phyloP scores from a whole-genome alignment of 2,888 invertebrate genomes.

The Silvanus unidentatus region DNA sequence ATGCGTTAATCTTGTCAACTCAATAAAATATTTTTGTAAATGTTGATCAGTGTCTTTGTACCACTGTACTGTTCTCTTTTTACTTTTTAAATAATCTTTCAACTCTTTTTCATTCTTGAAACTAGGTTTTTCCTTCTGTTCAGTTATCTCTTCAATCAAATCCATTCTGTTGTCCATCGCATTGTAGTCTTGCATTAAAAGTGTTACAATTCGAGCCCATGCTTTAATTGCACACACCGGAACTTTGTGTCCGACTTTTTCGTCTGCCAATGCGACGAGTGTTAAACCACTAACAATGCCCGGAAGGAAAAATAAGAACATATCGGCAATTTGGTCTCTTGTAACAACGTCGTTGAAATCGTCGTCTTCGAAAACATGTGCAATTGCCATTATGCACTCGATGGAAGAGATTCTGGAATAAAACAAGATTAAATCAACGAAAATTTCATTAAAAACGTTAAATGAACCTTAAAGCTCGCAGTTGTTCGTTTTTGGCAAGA shows the following conservation, averaged over 20 bases:
- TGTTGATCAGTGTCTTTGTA: conserved; percentile 54
- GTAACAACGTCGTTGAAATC: conserved; percentile 50
- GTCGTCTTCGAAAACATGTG: conserved; percentile 53
- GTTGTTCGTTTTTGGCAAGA: conserved; percentile 61
- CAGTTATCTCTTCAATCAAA: neutral
- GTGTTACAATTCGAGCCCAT: conserved; percentile 44
- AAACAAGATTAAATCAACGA: conserved; percentile 8
- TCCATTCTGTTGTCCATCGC: neutral
- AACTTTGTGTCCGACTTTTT: conserved; percentile 58
- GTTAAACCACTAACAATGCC: conserved; percentile 57
- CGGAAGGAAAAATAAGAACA: conserved; percentile 58
- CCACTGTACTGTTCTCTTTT: conserved; percentile 52
- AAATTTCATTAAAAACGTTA: too few species aligned
- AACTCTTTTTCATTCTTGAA: conserved; percentile 34
- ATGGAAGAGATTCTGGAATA: conserved; percentile 48
- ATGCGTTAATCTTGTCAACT: conserved; percentile 51
- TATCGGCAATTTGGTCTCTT: conserved; percentile 51
- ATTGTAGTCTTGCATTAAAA: conserved; percentile 48
- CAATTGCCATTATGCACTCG: conserved; percentile 58
- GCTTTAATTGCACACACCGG: conserved; percentile 48
- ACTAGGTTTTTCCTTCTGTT: neutral
- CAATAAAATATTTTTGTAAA: conserved; percentile 48
- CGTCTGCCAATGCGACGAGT: conserved; percentile 52
- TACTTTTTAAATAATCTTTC: conserved; percentile 41
- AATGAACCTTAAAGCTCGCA: conserved; percentile 56